Percentiles rank a stretch among this genome's conserved stretches.
phyloP scores from a whole-genome alignment of 53 echinoderm and acorn worm genomes.

The Patiria pectinifera region DNA sequence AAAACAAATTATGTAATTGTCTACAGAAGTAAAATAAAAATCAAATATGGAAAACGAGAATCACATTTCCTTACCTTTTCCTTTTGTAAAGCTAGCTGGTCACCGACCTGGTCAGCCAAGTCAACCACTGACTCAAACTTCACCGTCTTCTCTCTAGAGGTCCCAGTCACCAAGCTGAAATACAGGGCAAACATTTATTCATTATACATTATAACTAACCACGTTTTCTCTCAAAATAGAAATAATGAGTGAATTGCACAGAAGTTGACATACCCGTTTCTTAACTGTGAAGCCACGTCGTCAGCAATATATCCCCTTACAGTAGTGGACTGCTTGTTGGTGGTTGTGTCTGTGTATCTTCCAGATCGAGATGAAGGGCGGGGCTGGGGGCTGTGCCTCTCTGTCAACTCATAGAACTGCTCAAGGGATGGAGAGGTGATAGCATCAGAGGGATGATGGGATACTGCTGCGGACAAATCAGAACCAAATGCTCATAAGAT shows the following conservation, averaged over 20 bases:
- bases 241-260: no score
- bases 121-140: conserved; percentile 82
- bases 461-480: neutral
- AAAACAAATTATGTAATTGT: no score
- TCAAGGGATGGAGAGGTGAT: conserved; percentile 75
- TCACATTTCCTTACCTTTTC: conserved; percentile 60
- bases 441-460: conserved; percentile 37
- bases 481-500: neutral
- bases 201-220: no score
- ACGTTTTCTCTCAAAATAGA: no score
- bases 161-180: conserved; percentile 47
- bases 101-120: conserved; percentile 86
- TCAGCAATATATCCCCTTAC: conserved; percentile 55
- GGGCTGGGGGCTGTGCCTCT: conserved; percentile 77
- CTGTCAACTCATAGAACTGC: conserved; percentile 83
- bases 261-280: conserved; percentile 53
- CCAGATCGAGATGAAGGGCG: conserved; percentile 48
- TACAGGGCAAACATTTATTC: no score
- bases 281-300: conserved; percentile 49
- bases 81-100: conserved; percentile 79
- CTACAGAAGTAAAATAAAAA: neutral
- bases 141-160: conserved; percentile 58
- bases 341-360: conserved; percentile 20
- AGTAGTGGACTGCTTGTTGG: neutral
- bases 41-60: no score